Evolutionary conservation across 2,797 vertebrate species (phyloP), one percentile per base, ranked within the genome.

Genomic region (Ataeniobius toweri): DNA sequence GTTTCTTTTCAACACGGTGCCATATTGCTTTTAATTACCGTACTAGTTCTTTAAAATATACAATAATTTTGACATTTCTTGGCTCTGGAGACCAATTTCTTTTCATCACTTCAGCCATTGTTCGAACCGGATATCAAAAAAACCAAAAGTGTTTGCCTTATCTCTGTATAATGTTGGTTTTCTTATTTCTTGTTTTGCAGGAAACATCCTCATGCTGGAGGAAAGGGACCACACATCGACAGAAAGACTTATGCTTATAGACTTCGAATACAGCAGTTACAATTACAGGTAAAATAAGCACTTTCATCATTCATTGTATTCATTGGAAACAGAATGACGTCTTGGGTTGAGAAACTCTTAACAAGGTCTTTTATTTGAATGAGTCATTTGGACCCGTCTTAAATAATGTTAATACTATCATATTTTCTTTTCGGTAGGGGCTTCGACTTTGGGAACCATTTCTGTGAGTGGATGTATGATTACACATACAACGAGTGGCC

Each of bases 231-330:
- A 70, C 4, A 79, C 81, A 26, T 89, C 93, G 0, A 90, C 93
- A 41, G 96, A 96, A 5, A 93, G 72, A 67, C 95, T 99, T 44
- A 99, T 99, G 98, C 94, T 99, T 55, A 98, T 99, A 3, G 98
- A 99, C 92, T 99, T 99, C 71, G 98, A 99, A 83, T 99, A 99
- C 94, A 99, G 98, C 95, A 98, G 98, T 89, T 99, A 99, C 85
- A 99, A 99, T 92, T 98, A 98, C 94, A 96, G 97, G 98, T 98
- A 86, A 85, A 44, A 6, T 3, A 2, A 70, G 1, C 26, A 7
- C 69, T 69, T 50, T 68, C 20, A 4, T 39, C 6, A 14, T 55
- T 39, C 4, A 3, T 14, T 22, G 58, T 6, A 71, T 55, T 41
- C 6, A 76, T 22, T 50, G 26, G 56, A 6, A 61, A 71, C 3